A percentile compares a stretch with the other conserved stretches of the same genome.
phyloP scores from a whole-genome alignment of 1,140 invertebrate species.

The Linepithema humile region DNA sequence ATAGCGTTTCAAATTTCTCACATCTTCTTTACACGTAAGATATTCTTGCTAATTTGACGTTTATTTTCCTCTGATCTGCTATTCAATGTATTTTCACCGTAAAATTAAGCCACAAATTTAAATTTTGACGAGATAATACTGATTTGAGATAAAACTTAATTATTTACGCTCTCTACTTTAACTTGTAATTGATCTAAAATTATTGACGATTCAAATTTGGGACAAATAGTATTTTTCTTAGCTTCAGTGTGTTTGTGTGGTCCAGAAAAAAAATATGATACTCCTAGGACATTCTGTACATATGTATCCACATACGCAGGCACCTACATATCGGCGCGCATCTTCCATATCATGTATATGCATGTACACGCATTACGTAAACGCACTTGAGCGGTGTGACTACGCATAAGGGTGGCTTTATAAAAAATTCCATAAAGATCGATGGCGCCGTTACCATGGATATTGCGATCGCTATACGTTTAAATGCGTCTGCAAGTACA shows the following conservation, averaged over 20 bases:
- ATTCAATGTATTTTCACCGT: background rate
- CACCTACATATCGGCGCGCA: slow-evolving; percentile 49
- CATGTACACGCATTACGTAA: slow-evolving; percentile 70
- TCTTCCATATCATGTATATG: slow-evolving; percentile 61
- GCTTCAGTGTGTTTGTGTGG: background rate
- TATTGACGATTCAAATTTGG: background rate
- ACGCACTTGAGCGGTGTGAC: slow-evolving; percentile 69
- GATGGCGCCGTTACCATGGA: slow-evolving; percentile 70
- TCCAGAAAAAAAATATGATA: background rate
- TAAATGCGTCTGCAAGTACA: slow-evolving; percentile 59
- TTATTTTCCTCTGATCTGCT: background rate
- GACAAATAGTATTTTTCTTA: background rate
- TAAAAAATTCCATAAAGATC: slow-evolving; percentile 70
- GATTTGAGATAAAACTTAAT: background rate
- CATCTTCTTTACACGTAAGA: background rate
- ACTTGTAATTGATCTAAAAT: no score
- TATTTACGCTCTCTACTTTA: background rate
- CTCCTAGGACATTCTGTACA: background rate
- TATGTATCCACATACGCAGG: slow-evolving; percentile 42
- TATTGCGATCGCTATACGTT: slow-evolving; percentile 65
- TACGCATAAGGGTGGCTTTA: slow-evolving; percentile 71
- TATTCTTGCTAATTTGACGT: background rate
- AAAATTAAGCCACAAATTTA: background rate
- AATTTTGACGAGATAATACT: background rate
- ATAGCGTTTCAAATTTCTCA: slow-evolving; percentile 29